Evolutionary conservation across 1,140 invertebrate genomes (phyloP), one percentile per base, ranked within the genome.

Genomic region (Meteorus sp.): DNA sequence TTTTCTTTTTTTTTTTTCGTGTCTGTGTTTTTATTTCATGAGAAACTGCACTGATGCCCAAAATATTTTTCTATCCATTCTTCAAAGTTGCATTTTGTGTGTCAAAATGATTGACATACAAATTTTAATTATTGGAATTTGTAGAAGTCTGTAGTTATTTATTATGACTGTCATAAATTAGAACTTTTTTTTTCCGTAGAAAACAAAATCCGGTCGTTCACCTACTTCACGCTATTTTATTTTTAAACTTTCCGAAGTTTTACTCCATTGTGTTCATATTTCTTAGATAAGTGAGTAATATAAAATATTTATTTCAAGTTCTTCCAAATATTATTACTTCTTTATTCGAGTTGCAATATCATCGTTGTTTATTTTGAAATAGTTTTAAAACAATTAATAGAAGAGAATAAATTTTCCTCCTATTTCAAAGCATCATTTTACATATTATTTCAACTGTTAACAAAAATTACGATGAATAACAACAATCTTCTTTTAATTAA

Each of bases 391-490:
- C n/a, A n/a, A n/a, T n/a, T 29, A 29, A 29, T 5, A 29, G 27
- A 29, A 29, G 27, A 29, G 9, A 29, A 29, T 29, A 5, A 29
- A 29, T 9, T 29, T 9, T 9, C 9, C 4, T 29, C 27, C 4
- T 29, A 29, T 29, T 29, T 9, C 9, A 4, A 5, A 29, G 4
- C 27, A 9, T 29, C 4, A 29, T 5, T 29, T 5, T 29, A 5
- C 9, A 29, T 29, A 29, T 5, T 29, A n/a, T 5, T 39, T 39
- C 3, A n/a, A 4, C 8, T 39, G 35, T 39, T 39, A n/a, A 39
- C 35, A 39, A 39, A 39, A 39, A 39, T 7, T 39, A 39, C 35
- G 35, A 39, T 39, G 35, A 39, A 15, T 39, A 39, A 39, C 35
- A 39, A 39, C n/a, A n/a, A n/a, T n/a, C n/a, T n/a, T n/a, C n/a